phyloP scores from a whole-genome alignment of 2,113 vertebrate genomes.

The Tragelaphus strepsiceros region DNA sequence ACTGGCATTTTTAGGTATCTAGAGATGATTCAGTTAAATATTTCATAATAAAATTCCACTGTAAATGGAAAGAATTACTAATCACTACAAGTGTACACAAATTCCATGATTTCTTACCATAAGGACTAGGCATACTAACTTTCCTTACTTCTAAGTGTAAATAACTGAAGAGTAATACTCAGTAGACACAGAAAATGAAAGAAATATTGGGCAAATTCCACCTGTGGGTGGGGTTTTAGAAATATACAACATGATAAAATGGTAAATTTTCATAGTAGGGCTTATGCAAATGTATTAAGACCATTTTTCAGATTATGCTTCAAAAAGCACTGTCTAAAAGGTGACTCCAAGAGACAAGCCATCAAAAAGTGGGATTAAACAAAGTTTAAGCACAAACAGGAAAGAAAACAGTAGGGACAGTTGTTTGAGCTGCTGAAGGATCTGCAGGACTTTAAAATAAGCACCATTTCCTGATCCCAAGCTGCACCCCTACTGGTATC shows the following conservation, averaged over 20 bases:
- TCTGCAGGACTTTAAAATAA: neutral
- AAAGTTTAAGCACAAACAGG: neutral
- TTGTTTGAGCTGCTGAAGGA: neutral
- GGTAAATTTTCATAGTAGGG: neutral
- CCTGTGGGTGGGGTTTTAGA: neutral
- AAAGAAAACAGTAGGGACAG: neutral
- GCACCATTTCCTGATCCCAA: neutral
- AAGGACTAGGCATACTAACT: neutral
- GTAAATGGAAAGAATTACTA: neutral
- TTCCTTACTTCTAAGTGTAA: neutral
- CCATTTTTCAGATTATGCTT: neutral
- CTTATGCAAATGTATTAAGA: neutral
- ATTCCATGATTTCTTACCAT: neutral
- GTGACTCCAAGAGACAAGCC: neutral
- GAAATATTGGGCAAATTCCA: neutral
- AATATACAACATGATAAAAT: neutral
- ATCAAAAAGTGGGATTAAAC: neutral
- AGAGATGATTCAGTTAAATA: neutral
- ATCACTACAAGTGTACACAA: neutral
- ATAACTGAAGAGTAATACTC: neutral
- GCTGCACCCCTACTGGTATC: accelerated
- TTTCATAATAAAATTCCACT: slow-evolving; percentile 5
- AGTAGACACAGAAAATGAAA: neutral
- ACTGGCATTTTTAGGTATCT: neutral
- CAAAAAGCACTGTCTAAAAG: neutral